Conservation (phyloP, 2,888 invertebrate species). For the Lamellibrachia satsuma region DNA sequence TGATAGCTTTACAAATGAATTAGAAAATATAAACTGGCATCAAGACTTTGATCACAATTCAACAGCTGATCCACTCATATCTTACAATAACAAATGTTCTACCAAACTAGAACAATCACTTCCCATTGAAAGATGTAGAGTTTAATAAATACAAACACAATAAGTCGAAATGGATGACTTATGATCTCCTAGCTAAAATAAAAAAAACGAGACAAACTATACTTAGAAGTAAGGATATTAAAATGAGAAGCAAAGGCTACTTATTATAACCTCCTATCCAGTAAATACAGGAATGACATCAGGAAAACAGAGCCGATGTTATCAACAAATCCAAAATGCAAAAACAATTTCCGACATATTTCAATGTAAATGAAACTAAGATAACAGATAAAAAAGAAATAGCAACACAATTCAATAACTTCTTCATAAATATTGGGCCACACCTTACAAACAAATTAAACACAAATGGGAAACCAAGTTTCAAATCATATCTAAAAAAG, state of each 20-base stretch:
- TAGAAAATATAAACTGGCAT: neutral
- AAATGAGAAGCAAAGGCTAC: neutral
- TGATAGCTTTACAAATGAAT: constrained; percentile 18
- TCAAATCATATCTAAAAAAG: neutral
- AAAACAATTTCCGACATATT: constrained; percentile 14
- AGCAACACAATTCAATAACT: too few species aligned
- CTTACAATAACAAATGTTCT: neutral
- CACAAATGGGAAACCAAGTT: neutral
- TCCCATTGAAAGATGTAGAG: neutral
- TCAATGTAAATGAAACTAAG: constrained; percentile 18
- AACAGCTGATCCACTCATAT: constrained; percentile 17
- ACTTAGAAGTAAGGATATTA: neutral
- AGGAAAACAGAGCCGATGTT: neutral
- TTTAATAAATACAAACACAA: neutral
- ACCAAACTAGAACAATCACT: neutral
- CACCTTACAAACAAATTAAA: constrained; percentile 5
- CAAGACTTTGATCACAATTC: neutral
- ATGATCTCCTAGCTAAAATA: neutral
- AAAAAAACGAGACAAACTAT: neutral
- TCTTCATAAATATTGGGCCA: constrained; percentile 19
- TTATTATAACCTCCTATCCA: neutral
- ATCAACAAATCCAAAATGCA: constrained; percentile 6
- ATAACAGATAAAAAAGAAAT: neutral
- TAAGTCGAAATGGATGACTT: constrained; percentile 4
- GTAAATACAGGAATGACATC: neutral